These are phyloP conservation scores for Andrena trimmerana DNA, from an alignment of 2,888 invertebrate species.

Conservation along the genomic window DNA sequence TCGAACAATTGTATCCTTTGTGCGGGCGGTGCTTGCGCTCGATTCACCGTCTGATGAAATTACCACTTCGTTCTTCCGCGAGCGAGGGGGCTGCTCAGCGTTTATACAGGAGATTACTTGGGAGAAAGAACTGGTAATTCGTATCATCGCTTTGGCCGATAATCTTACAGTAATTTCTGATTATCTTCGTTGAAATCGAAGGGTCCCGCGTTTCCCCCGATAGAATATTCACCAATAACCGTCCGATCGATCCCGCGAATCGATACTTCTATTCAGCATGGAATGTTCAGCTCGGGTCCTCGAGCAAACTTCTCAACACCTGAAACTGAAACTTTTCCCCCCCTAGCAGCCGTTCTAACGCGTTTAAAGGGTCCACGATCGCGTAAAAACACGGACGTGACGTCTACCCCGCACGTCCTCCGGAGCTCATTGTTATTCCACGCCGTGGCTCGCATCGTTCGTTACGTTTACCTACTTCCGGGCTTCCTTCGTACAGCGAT, in stretches of 20 bases:
- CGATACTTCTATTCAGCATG: too few relatives aligned
- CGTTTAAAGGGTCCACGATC: slow-evolving; percentile 29
- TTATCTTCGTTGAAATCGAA: too few relatives aligned
- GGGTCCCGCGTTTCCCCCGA: too few relatives aligned
- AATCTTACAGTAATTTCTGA: too few relatives aligned
- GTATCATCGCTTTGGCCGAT: too few relatives aligned
- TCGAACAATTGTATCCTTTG: slow-evolving; percentile 51
- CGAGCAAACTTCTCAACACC: background rate
- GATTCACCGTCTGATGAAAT: slow-evolving; percentile 38
- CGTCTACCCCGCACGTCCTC: slow-evolving; percentile 13
- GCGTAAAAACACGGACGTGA: slow-evolving; percentile 49
- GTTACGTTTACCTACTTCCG: slow-evolving; percentile 65
- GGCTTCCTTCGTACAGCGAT: slow-evolving; percentile 29
- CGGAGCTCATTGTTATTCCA: slow-evolving; percentile 58
- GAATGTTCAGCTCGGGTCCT: too few relatives aligned
- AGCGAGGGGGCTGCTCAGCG: background rate
- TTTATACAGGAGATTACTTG: background rate
- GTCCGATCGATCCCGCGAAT: too few relatives aligned
- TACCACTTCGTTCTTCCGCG: slow-evolving; percentile 18
- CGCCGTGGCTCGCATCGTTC: slow-evolving; percentile 50
- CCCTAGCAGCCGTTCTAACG: background rate
- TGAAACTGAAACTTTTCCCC: background rate
- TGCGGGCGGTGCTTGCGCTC: slow-evolving; percentile 22
- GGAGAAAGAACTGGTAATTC: too few relatives aligned
- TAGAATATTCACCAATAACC: too few relatives aligned